Evolutionary conservation across 1,140 invertebrate genomes (phyloP).

Genomic region (Physella acuta): DNA sequence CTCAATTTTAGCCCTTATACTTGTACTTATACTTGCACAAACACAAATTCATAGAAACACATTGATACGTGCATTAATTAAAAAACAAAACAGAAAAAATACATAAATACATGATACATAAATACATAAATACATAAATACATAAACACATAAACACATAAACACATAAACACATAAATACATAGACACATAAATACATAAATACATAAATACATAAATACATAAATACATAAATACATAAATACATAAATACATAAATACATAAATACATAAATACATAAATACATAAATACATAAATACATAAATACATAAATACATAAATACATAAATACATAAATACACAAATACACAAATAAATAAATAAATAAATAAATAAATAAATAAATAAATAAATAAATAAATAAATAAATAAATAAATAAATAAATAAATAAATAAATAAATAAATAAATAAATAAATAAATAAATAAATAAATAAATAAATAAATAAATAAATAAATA

Average conservation of each 20-base stretch:
- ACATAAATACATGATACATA: background rate
- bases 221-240: background rate
- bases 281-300: constrained; percentile 1
- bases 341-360: background rate
- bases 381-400: too few species aligned
- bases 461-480: too few species aligned
- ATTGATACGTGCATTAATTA: background rate
- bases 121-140: background rate
- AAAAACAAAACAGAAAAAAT: background rate
- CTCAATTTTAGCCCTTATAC: too few species aligned
- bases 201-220: background rate
- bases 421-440: too few species aligned
- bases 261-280: constrained; percentile 1
- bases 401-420: too few species aligned
- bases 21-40: background rate
- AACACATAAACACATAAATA: background rate
- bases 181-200: background rate
- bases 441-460: too few species aligned
- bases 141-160: background rate
- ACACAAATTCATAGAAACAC: background rate
- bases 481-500: too few species aligned
- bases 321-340: background rate
- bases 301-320: background rate
- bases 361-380: too few species aligned
- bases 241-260: background rate